These are phyloP conservation scores for Bombus huntii DNA, from an alignment of 1,140 invertebrate genomes.

Conservation along the genomic window DNA sequence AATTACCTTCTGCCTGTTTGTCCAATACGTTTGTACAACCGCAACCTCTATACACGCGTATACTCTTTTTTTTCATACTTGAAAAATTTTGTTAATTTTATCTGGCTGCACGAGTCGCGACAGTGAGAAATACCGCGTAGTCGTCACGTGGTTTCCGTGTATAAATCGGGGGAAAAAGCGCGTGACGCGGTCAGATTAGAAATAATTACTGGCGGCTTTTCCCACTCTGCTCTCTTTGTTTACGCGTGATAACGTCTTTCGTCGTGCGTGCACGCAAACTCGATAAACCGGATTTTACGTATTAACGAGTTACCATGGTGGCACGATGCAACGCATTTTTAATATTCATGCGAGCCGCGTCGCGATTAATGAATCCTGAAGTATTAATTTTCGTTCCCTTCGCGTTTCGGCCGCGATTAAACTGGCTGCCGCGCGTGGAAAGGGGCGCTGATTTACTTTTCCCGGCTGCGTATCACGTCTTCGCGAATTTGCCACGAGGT, in stretches of 20 bases:
- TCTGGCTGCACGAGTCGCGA: constrained; percentile 4
- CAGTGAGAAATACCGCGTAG: constrained; percentile 44
- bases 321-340: constrained; percentile 39
- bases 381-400: constrained; percentile 31
- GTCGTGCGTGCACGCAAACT: constrained; percentile 41
- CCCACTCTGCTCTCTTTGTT: constrained; percentile 55
- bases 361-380: constrained; percentile 54
- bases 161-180: constrained; percentile 30
- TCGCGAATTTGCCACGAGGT: neutral
- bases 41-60: neutral
- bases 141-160: constrained; percentile 35
- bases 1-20: neutral
- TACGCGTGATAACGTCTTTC: constrained; percentile 60
- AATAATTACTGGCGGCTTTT: constrained; percentile 55
- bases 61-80: neutral
- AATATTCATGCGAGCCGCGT: constrained; percentile 44
- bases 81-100: neutral
- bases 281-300: constrained; percentile 64
- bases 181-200: constrained; percentile 55
- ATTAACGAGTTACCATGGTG: constrained; percentile 51
- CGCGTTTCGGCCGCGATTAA: constrained; percentile 14
- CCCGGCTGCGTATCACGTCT: neutral
- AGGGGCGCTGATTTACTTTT: constrained; percentile 3
- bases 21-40: neutral
- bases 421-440: constrained; percentile 1